Evolutionary conservation across 2,113 vertebrate genomes (phyloP).

Genomic region (Conger conger): DNA sequence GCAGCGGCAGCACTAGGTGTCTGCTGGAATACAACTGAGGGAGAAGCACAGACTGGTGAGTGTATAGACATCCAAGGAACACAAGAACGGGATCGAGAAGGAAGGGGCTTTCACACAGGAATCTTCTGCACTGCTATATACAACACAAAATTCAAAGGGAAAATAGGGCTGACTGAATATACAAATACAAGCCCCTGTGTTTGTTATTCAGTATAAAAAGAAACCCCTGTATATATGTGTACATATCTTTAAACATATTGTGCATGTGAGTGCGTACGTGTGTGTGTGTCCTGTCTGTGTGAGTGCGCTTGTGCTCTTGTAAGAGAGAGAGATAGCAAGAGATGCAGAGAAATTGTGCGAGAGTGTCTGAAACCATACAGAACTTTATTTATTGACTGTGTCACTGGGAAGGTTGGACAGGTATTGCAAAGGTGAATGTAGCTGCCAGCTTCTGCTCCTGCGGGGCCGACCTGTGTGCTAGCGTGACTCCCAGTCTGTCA

Average conservation of each 20-base stretch:
- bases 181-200: conserved; percentile 56
- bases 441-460: not conserved
- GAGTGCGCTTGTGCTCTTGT: conserved; percentile 19
- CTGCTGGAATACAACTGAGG: not conserved
- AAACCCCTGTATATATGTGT: conserved; percentile 72
- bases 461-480: not conserved
- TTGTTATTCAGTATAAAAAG: conserved; percentile 67
- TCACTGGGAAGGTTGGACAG: not conserved
- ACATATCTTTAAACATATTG: conserved; percentile 55
- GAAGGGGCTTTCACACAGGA: conserved; percentile 17
- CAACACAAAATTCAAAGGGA: conserved; percentile 64
- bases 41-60: not conserved
- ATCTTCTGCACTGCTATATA: conserved; percentile 52
- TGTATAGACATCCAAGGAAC: not conserved
- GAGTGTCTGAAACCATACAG: not conserved
- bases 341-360: conserved; percentile 10
- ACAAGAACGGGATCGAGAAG: not conserved
- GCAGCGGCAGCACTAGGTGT: not conserved
- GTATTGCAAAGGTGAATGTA: not conserved
- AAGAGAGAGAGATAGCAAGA: not conserved
- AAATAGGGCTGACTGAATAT: conserved; percentile 77
- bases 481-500: conserved; percentile 26
- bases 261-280: not conserved
- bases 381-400: no score
- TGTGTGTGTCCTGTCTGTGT: not conserved